Conservation (phyloP, 2,113 vertebrate species). For the Sclerurus mexicanus region DNA sequence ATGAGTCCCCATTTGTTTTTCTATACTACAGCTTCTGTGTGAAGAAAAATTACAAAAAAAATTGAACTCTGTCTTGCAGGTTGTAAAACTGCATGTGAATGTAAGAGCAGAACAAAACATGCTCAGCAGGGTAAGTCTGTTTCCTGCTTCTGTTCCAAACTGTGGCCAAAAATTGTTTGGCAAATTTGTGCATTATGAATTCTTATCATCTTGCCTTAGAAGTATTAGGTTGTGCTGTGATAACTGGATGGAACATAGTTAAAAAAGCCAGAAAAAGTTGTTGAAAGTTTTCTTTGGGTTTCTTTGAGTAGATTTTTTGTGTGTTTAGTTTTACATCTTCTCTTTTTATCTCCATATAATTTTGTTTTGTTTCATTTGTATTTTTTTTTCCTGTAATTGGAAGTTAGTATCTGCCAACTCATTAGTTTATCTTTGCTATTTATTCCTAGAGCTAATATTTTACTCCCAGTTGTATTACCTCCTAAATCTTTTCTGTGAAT, state of each 20-base stretch:
- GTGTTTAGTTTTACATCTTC: neutral
- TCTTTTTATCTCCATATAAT: neutral
- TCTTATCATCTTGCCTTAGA: neutral
- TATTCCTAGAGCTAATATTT: neutral
- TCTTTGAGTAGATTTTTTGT: neutral
- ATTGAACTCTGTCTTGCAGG: conserved; percentile 67
- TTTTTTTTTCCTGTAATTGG: fast-evolving
- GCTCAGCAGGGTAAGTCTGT: conserved; percentile 80
- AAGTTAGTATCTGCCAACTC: neutral
- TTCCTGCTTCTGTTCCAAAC: neutral
- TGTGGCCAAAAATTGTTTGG: neutral
- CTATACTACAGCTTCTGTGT: neutral
- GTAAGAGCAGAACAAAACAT: conserved; percentile 79
- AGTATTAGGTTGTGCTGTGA: neutral
- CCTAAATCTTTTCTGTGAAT: neutral
- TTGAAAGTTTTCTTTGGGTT: neutral
- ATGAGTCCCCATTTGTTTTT: neutral
- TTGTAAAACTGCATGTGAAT: conserved; percentile 85
- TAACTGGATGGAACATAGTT: neutral
- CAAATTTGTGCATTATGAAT: neutral
- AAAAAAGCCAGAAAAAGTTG: neutral
- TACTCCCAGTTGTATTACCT: neutral
- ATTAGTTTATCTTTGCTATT: neutral
- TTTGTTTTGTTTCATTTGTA: neutral
- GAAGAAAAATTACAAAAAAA: neutral